These are phyloP conservation scores for Drosophila mulleri DNA, from an alignment of 2,888 invertebrate genomes.

Conservation along the genomic window DNA sequence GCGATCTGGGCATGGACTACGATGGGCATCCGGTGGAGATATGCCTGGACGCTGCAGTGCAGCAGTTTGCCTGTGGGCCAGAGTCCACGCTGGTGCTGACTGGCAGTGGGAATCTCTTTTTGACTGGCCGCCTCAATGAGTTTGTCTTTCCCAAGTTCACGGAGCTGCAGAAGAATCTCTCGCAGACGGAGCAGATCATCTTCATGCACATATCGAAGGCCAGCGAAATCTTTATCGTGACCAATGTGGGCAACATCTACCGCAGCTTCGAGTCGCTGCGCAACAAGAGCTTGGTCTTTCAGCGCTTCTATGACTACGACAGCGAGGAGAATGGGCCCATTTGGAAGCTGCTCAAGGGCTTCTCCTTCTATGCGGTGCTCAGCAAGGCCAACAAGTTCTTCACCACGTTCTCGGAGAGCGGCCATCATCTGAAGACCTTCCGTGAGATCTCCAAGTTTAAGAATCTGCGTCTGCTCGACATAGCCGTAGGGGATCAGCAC, in stretches of 20 bases:
- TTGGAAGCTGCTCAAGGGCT: constrained; percentile 83
- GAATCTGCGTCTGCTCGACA: constrained; percentile 82
- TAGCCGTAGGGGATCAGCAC: constrained; percentile 83
- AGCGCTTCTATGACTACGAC: constrained; percentile 84
- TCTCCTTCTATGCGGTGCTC: constrained; percentile 83
- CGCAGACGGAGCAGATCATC: constrained; percentile 80
- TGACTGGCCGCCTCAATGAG: constrained; percentile 83
- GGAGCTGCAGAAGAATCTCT: constrained; percentile 83
- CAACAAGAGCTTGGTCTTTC: constrained; percentile 83
- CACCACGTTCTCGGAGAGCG: constrained; percentile 85
- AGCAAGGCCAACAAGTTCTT: constrained; percentile 84
- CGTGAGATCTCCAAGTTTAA: constrained; percentile 85
- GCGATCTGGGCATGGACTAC: constrained; percentile 66
- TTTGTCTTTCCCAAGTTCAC: constrained; percentile 83
- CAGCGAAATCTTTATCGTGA: constrained; percentile 84
- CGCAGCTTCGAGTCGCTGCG: constrained; percentile 83
- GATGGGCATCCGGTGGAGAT: constrained; percentile 82
- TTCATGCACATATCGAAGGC: constrained; percentile 84
- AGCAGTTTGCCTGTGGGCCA: constrained; percentile 83
- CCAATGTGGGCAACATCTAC: constrained; percentile 83
- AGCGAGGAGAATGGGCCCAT: constrained; percentile 85
- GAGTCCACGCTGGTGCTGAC: constrained; percentile 84
- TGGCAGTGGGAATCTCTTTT: constrained; percentile 79
- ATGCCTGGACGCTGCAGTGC: constrained; percentile 76
- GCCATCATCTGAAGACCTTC: constrained; percentile 84